phyloP scores from a whole-genome alignment of 2,797 vertebrate species.

The Gymnoscopelus microlampas region DNA sequence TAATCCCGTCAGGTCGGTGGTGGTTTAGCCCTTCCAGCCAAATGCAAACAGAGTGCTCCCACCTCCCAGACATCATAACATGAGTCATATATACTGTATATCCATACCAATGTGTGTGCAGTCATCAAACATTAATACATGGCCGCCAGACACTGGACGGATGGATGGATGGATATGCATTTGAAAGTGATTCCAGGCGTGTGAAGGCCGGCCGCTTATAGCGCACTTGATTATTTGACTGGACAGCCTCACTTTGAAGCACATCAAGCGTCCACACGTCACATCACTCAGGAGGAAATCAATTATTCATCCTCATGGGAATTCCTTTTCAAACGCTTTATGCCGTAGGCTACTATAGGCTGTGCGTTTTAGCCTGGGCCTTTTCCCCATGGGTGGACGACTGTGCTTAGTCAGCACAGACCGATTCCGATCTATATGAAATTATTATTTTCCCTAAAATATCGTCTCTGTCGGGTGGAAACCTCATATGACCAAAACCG shows the following conservation, averaged over 20 bases:
- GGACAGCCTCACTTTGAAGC: background rate
- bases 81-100: background rate
- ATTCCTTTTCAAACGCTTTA: constrained; percentile 24
- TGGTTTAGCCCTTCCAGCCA: constrained; percentile 29
- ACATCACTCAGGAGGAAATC: constrained; percentile 15
- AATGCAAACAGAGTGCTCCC: constrained; percentile 31
- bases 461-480: too few relatives aligned
- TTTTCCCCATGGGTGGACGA: too few relatives aligned
- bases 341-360: too few relatives aligned
- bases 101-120: constrained; percentile 22
- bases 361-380: too few relatives aligned
- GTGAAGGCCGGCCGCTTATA: background rate
- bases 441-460: too few relatives aligned
- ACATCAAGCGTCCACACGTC: background rate
- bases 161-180: background rate
- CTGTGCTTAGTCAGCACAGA: too few relatives aligned
- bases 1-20: constrained; percentile 34
- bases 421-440: too few relatives aligned
- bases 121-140: background rate
- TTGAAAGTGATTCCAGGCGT: background rate
- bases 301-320: constrained; percentile 6
- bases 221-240: background rate
- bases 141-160: too few relatives aligned
- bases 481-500: too few relatives aligned
- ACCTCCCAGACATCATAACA: constrained; percentile 21